A percentile compares a stretch with the other conserved stretches of the same genome.
phyloP scores from a whole-genome alignment of 2,888 invertebrate species.

The Lasioglossum calceatum region DNA sequence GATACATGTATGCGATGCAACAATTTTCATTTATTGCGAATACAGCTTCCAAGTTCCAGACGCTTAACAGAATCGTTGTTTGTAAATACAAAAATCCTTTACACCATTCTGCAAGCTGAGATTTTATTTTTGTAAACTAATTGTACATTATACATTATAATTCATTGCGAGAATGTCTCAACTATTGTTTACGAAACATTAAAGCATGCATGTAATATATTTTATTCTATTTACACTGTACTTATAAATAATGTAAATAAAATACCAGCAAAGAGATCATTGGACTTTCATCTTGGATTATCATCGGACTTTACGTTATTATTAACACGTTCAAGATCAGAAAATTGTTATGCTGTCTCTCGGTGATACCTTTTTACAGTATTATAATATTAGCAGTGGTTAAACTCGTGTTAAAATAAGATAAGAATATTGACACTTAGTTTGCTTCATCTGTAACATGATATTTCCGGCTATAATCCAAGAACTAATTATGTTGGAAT shows the following conservation, averaged over 20 bases:
- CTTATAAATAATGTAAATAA: background rate
- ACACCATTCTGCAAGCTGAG: background rate
- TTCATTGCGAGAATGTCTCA: background rate
- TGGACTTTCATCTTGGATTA: background rate
- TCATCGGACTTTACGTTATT: background rate
- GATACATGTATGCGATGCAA: background rate
- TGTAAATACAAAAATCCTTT: background rate
- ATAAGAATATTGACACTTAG: background rate
- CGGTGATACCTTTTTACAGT: too few relatives aligned
- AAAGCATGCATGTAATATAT: slow-evolving; percentile 3
- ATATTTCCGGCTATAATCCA: background rate
- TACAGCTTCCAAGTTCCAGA: background rate
- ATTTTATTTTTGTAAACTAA: background rate
- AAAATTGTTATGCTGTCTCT: background rate
- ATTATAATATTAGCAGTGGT: too few relatives aligned
- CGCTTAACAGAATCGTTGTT: background rate
- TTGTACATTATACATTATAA: background rate
- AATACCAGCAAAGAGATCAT: background rate
- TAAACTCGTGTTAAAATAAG: too few relatives aligned
- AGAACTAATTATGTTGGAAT: background rate
- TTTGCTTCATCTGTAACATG: too few relatives aligned
- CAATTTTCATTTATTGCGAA: background rate
- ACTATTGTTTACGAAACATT: background rate
- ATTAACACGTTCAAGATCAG: background rate
- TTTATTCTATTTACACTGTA: background rate